A percentile compares a stretch with the other conserved stretches of the same genome.
phyloP scores from a whole-genome alignment of 2,888 invertebrate species.

The Dryobota labecula region DNA sequence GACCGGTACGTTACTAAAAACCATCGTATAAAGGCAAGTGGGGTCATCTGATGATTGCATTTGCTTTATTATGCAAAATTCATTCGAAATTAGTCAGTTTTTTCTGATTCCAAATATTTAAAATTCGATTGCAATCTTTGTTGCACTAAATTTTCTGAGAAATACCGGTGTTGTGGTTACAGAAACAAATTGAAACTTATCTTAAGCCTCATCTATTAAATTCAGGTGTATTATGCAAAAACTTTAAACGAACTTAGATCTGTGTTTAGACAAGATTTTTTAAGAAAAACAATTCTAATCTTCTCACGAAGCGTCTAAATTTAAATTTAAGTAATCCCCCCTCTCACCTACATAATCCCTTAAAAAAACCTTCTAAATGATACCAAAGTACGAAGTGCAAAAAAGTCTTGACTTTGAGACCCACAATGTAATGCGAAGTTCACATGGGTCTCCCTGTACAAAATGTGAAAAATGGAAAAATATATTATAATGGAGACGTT shows the following conservation, averaged over 20 bases:
- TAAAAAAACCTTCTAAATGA: constrained; percentile 53
- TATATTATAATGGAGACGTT: neutral
- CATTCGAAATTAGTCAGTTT: neutral
- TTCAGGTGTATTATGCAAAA: constrained; percentile 17
- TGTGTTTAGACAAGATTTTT: constrained; percentile 19
- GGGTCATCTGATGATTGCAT: neutral
- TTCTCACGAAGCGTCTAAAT: constrained; percentile 19
- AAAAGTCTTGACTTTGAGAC: constrained; percentile 45
- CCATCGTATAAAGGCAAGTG: neutral
- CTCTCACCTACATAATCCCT: constrained; percentile 45
- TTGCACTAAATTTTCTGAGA: neutral
- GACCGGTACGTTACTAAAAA: neutral
- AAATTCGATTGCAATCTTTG: neutral
- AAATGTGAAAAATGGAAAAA: neutral
- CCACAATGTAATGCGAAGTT: constrained; percentile 22
- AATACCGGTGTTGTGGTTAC: constrained; percentile 1
- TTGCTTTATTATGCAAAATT: neutral
- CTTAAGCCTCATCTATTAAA: constrained; percentile 5
- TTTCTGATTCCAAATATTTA: neutral
- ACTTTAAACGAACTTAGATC: constrained; percentile 32
- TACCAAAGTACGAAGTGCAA: constrained; percentile 57
- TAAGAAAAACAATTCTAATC: constrained; percentile 29
- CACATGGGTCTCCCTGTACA: neutral
- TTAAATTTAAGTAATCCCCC: constrained; percentile 45
- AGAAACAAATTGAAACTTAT: constrained; percentile 25